Evolutionary conservation across 2,888 invertebrate species (phyloP).

Genomic region (Penaeus monodon): DNA sequence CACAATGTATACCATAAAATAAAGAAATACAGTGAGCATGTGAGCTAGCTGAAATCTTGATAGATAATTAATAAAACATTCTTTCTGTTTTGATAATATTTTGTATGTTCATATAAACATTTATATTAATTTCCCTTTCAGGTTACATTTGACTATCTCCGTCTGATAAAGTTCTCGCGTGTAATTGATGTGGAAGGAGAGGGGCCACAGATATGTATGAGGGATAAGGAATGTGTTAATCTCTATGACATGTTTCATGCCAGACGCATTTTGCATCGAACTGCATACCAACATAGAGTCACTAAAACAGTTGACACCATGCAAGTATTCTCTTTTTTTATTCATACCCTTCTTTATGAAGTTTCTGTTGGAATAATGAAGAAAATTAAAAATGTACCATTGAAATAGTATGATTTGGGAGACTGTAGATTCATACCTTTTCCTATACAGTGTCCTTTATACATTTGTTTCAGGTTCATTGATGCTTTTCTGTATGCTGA

Average conservation of each 20-base stretch:
- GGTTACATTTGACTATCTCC: conserved; percentile 60
- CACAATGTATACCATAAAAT: too few species aligned
- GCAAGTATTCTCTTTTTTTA: conserved; percentile 65
- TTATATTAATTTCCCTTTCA: not conserved
- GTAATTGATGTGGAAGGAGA: conserved; percentile 56
- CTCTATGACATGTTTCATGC: conserved; percentile 72
- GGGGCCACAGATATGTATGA: conserved; percentile 69
- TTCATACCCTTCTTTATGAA: too few species aligned
- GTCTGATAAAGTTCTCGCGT: conserved; percentile 57
- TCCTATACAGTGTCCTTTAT: not conserved
- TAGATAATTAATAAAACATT: not conserved
- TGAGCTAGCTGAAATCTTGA: too few species aligned
- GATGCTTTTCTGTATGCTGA: conserved; percentile 55
- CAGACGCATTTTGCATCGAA: conserved; percentile 71
- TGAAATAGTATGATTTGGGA: not conserved
- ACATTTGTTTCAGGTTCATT: conserved; percentile 48
- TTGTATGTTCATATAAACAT: not conserved
- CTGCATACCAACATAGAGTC: conserved; percentile 73
- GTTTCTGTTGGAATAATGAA: too few species aligned
- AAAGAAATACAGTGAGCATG: too few species aligned
- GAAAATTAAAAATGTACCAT: too few species aligned
- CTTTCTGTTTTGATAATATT: not conserved
- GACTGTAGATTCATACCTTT: too few species aligned
- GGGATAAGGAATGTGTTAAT: conserved; percentile 71
- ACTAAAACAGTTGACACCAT: conserved; percentile 71